These are phyloP conservation scores for Drosophila mimica DNA, from an alignment of 2,888 invertebrate genomes.

Conservation along the genomic window DNA sequence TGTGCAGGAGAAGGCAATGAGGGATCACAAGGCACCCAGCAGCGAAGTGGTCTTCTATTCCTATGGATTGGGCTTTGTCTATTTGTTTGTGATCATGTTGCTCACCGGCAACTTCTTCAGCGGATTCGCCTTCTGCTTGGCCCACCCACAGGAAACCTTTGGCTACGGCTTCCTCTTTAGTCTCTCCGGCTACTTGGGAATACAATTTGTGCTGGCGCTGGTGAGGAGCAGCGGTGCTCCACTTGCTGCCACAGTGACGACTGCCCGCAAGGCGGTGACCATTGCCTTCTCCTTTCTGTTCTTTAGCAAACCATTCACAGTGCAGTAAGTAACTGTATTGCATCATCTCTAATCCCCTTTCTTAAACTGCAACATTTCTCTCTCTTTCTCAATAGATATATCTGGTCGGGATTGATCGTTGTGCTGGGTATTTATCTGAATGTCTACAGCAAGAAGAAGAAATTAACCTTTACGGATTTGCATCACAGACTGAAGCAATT, in stretches of 20 bases:
- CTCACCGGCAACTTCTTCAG: slow-evolving; percentile 90
- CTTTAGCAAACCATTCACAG: slow-evolving; percentile 96
- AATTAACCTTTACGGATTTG: slow-evolving; percentile 81
- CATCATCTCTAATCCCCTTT: background rate
- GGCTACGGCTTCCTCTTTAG: slow-evolving; percentile 94
- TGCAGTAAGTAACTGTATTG: slow-evolving; percentile 89
- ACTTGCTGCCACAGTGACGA: slow-evolving; percentile 96
- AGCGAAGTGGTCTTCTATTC: slow-evolving; percentile 97
- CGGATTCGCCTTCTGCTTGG: slow-evolving; percentile 91
- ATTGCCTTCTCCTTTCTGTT: slow-evolving; percentile 96
- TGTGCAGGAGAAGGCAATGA: slow-evolving; percentile 98
- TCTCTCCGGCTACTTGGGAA: slow-evolving; percentile 95
- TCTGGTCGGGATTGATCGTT: slow-evolving; percentile 96
- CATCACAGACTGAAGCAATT: slow-evolving; percentile 61
- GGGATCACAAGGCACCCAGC: slow-evolving; percentile 92
- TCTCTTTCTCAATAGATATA: slow-evolving; percentile 87
- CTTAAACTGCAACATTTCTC: slow-evolving; percentile 3
- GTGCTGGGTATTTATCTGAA: slow-evolving; percentile 97
- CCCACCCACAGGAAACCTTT: slow-evolving; percentile 91
- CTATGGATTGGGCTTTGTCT: slow-evolving; percentile 94
- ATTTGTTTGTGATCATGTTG: slow-evolving; percentile 91
- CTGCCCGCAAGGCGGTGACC: slow-evolving; percentile 95
- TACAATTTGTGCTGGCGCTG: slow-evolving; percentile 95
- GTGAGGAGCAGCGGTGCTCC: slow-evolving; percentile 96
- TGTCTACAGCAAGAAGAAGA: slow-evolving; percentile 92